These are phyloP conservation scores for Limnothrissa miodon DNA, from an alignment of 2,113 vertebrate genomes.

Conservation along the genomic window DNA sequence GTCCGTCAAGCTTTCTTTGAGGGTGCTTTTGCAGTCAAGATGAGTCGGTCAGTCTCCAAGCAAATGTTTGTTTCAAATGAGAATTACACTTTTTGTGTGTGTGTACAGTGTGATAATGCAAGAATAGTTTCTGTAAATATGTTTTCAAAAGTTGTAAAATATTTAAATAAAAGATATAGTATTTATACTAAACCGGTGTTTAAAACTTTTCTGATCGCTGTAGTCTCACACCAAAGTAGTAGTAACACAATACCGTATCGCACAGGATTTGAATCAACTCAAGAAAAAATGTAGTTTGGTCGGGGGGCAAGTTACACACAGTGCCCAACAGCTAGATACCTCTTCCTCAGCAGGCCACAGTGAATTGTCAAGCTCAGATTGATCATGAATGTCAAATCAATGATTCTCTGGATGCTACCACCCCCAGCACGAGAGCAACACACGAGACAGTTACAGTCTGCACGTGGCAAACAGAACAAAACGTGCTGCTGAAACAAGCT, in stretches of 20 bases:
- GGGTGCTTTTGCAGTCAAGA: constrained; percentile 68
- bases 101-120: constrained; percentile 69
- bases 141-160: constrained; percentile 74
- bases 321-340: not conserved
- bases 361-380: not conserved
- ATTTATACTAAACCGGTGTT: constrained; percentile 67
- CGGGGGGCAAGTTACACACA: too few species aligned
- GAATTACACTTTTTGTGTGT: constrained; percentile 46
- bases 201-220: too few species aligned
- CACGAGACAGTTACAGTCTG: not conserved
- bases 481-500: not conserved
- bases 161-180: constrained; percentile 78
- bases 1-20: constrained; percentile 46
- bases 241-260: too few species aligned
- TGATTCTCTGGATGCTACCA: not conserved
- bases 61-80: constrained; percentile 55
- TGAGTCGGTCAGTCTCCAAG: constrained; percentile 53
- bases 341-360: not conserved
- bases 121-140: constrained; percentile 74
- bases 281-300: too few species aligned
- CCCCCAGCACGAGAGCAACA: not conserved
- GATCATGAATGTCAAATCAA: not conserved
- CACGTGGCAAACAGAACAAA: not conserved
- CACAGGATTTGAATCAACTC: too few species aligned
- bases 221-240: too few species aligned